phyloP scores from a whole-genome alignment of 2,888 invertebrate genomes.

The Pseudanteris insignis region DNA sequence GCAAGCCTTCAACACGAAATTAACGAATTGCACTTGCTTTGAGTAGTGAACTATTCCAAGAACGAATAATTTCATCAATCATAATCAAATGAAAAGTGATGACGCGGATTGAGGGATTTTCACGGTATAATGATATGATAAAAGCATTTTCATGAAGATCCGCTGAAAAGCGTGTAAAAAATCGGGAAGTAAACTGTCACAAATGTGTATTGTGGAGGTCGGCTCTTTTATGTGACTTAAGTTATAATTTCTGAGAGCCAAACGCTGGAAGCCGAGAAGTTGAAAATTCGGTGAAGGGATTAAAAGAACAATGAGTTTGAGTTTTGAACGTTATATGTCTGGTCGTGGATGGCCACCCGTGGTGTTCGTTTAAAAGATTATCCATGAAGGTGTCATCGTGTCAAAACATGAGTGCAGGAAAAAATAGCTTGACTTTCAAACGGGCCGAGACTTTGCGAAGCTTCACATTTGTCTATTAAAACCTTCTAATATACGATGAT shows the following conservation, averaged over 20 bases:
- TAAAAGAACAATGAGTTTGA: slow-evolving; percentile 43
- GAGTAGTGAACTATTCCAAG: too few relatives aligned
- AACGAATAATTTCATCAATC: not conserved
- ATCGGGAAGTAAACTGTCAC: slow-evolving; percentile 14
- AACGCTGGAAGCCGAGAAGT: slow-evolving; percentile 38
- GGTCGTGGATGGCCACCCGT: slow-evolving; percentile 52
- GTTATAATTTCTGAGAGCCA: slow-evolving; percentile 23
- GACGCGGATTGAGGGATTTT: slow-evolving; percentile 6
- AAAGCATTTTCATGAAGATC: slow-evolving; percentile 16
- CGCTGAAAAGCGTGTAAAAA: slow-evolving; percentile 26
- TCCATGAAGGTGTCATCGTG: slow-evolving; percentile 60
- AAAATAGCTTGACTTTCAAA: slow-evolving; percentile 56
- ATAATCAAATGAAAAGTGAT: slow-evolving; percentile 7
- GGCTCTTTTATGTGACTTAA: slow-evolving; percentile 20
- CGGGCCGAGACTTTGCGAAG: slow-evolving; percentile 9
- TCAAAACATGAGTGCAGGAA: slow-evolving; percentile 59
- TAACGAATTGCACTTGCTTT: too few relatives aligned
- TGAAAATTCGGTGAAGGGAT: slow-evolving; percentile 43
- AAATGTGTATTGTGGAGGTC: slow-evolving; percentile 13
- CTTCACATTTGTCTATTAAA: slow-evolving; percentile 22
- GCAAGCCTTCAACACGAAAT: too few relatives aligned
- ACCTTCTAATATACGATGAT: slow-evolving; percentile 21
- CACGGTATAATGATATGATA: slow-evolving; percentile 14
- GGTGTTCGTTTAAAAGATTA: slow-evolving; percentile 63
- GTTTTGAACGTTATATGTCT: slow-evolving; percentile 35